Percentiles rank a stretch among this genome's conserved stretches.
phyloP scores from a whole-genome alignment of 2,888 invertebrate species.

The Gastracanthus pulcherrimus region DNA sequence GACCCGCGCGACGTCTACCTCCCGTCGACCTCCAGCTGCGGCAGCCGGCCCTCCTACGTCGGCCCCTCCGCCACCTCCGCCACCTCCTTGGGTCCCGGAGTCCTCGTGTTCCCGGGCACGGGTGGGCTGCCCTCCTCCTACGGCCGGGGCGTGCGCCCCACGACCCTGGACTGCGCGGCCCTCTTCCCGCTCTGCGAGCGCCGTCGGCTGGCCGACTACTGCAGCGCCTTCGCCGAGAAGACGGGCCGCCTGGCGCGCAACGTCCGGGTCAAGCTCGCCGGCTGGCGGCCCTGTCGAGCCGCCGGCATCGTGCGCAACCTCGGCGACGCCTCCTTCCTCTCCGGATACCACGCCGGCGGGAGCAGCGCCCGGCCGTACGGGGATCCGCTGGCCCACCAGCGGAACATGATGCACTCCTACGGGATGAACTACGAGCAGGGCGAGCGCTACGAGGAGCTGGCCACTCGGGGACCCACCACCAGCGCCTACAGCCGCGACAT shows the following conservation, averaged over 20 bases:
- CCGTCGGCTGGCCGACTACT: constrained; percentile 69
- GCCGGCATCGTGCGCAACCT: constrained; percentile 3
- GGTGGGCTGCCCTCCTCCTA: constrained; percentile 10
- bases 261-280: constrained; percentile 58
- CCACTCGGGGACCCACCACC: constrained; percentile 1
- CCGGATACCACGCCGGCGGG: neutral
- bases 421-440: constrained; percentile 54
- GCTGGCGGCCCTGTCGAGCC: constrained; percentile 35
- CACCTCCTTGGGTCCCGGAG: constrained; percentile 57
- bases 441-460: constrained; percentile 50
- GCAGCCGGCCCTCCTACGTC: constrained; percentile 14
- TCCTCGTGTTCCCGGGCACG: constrained; percentile 57
- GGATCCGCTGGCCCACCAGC: neutral
- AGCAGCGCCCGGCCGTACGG: constrained; percentile 40
- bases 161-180: constrained; percentile 59
- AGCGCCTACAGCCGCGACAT: constrained; percentile 51
- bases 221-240: constrained; percentile 71
- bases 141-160: constrained; percentile 8
- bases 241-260: constrained; percentile 70
- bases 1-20: constrained; percentile 69
- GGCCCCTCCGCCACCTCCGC: neutral
- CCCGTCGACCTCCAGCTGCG: constrained; percentile 23
- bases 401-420: constrained; percentile 48
- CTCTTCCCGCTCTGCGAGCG: constrained; percentile 56
- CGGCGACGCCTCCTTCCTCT: neutral